Evolutionary conservation across 2,113 vertebrate species (phyloP).

Genomic region (Lagopus muta): DNA sequence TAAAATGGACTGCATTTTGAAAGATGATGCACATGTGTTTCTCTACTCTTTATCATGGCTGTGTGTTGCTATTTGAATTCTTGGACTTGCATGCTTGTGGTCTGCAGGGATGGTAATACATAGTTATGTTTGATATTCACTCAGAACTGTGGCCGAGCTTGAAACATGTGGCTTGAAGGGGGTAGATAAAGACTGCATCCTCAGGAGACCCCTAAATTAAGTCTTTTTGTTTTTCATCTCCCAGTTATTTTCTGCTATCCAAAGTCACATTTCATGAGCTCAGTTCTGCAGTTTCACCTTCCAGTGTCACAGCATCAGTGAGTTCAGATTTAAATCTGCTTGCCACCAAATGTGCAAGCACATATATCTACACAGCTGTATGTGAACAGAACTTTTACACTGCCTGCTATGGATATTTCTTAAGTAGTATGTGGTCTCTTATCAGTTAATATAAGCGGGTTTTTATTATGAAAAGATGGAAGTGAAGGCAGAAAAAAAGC

Average conservation of each 20-base stretch:
- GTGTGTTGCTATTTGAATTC: neutral
- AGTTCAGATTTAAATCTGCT: neutral
- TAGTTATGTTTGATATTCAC: neutral
- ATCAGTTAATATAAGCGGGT: neutral
- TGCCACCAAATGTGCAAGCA: neutral
- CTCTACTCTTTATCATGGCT: neutral
- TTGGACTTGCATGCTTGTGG: neutral
- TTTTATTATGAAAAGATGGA: neutral
- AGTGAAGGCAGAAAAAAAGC: neutral
- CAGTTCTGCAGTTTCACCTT: constrained; percentile 58
- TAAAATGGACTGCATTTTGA: neutral
- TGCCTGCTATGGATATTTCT: neutral
- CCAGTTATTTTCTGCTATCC: neutral
- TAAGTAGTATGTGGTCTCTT: neutral
- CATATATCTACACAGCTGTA: neutral
- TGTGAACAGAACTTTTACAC: neutral
- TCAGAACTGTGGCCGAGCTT: neutral
- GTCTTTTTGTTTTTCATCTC: neutral
- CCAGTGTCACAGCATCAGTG: neutral
- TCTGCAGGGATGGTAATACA: neutral
- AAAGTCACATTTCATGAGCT: neutral
- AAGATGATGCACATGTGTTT: neutral
- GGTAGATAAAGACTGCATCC: neutral
- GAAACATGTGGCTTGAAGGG: neutral
- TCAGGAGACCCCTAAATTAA: neutral